Evolutionary conservation across 2,888 invertebrate genomes (phyloP).

Genomic region (Lampropteryx suffumata): DNA sequence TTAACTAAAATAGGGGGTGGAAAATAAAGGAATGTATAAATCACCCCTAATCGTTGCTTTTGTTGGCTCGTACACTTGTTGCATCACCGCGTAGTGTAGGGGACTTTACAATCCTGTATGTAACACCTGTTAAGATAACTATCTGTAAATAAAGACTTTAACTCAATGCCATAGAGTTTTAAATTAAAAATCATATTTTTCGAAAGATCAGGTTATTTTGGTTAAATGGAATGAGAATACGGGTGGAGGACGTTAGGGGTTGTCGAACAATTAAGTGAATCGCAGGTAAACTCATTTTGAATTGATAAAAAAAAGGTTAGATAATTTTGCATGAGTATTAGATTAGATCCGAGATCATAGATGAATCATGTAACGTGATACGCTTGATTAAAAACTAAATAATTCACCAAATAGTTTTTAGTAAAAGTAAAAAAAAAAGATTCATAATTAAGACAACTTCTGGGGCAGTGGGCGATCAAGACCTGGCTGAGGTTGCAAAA

Average conservation of each 20-base stretch:
- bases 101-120: slow-evolving; percentile 37
- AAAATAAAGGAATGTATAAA: slow-evolving; percentile 78
- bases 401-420: not conserved
- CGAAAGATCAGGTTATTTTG: slow-evolving; percentile 22
- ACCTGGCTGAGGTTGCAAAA: no score
- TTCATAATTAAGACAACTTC: no score
- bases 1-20: slow-evolving; percentile 64
- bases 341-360: slow-evolving; percentile 22
- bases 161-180: slow-evolving; percentile 5
- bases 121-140: not conserved
- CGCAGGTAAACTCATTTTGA: slow-evolving; percentile 72
- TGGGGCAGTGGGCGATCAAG: no score
- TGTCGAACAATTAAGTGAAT: slow-evolving; percentile 72
- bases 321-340: slow-evolving; percentile 53
- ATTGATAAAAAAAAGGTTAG: slow-evolving; percentile 51
- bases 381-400: slow-evolving; percentile 15
- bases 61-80: slow-evolving; percentile 75
- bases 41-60: slow-evolving; percentile 77
- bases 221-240: slow-evolving; percentile 41
- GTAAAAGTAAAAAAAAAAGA: no score
- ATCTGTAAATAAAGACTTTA: slow-evolving; percentile 30
- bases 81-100: slow-evolving; percentile 58
- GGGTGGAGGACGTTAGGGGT: slow-evolving; percentile 73
- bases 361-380: slow-evolving; percentile 19
- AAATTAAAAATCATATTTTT: not conserved